A percentile compares a stretch with the other conserved stretches of the same genome.
These are phyloP conservation scores for Papilio dardanus DNA, from an alignment of 1,140 invertebrate species.

Conservation along the genomic window DNA sequence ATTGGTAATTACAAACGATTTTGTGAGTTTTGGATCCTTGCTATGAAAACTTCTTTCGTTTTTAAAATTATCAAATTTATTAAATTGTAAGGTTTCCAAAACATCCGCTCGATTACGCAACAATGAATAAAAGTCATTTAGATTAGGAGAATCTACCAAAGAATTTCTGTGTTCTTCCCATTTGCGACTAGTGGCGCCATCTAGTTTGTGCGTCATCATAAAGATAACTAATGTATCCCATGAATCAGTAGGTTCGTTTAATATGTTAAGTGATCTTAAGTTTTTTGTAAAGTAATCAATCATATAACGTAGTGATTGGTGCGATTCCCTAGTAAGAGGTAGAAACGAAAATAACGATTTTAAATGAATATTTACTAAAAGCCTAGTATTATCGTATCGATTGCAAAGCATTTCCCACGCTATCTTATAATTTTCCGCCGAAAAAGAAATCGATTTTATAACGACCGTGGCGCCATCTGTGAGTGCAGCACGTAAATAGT, in stretches of 20 bases:
- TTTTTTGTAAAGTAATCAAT: not conserved
- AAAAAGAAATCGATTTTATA: not conserved
- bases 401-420: not conserved
- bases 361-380: slow-evolving; percentile 36
- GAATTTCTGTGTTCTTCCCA: slow-evolving; percentile 33
- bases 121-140: slow-evolving; percentile 29
- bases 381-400: not conserved
- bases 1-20: slow-evolving; percentile 22
- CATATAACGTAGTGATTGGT: too few species aligned
- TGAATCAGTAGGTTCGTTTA: not conserved
- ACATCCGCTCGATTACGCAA: slow-evolving; percentile 31
- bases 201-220: slow-evolving; percentile 5
- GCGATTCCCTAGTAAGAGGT: not conserved
- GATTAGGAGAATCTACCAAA: not conserved
- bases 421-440: not conserved
- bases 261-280: not conserved
- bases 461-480: not conserved
- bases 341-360: slow-evolving; percentile 9
- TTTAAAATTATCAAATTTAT: slow-evolving; percentile 8
- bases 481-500: not conserved
- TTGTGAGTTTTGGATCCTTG: slow-evolving; percentile 5
- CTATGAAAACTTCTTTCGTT: slow-evolving; percentile 8
- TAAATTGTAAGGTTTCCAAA: slow-evolving; percentile 31
- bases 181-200: slow-evolving; percentile 23
- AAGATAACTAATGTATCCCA: slow-evolving; percentile 38